Evolutionary conservation across 2,797 vertebrate species (phyloP).

Genomic region (Mormyrops boulengeri): DNA sequence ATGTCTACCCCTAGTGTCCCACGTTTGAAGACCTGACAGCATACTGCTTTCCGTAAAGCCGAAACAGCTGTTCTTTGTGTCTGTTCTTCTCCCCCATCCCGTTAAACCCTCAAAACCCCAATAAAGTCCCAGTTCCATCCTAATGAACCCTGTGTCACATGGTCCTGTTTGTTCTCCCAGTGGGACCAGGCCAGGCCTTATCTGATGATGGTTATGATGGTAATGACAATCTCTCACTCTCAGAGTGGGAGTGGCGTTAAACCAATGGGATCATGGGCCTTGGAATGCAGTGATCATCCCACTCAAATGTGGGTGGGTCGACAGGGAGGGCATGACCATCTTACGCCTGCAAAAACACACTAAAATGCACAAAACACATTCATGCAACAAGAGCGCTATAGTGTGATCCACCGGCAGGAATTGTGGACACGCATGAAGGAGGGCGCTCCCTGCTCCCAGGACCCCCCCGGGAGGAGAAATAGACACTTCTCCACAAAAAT

Average conservation of each 20-base stretch:
- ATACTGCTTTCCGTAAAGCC: not conserved
- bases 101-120: not conserved
- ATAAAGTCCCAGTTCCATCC: not conserved
- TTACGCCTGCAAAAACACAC: not conserved
- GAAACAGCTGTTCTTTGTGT: not conserved
- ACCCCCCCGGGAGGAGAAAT: constrained; percentile 22
- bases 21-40: not conserved
- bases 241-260: not conserved
- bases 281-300: not conserved
- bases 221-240: not conserved
- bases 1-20: not conserved
- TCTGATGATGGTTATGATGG: not conserved
- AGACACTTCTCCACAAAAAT: constrained; percentile 38
- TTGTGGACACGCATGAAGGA: not conserved
- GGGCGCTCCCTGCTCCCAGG: not conserved
- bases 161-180: not conserved
- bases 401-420: not conserved
- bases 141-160: not conserved
- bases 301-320: not conserved
- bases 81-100: not conserved
- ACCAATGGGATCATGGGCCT: not conserved
- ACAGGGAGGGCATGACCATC: not conserved
- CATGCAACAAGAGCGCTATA: not conserved
- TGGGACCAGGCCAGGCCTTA: not conserved
- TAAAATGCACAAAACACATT: not conserved